Conservation (phyloP, 1,140 invertebrate species). For the Pinna nobilis region DNA sequence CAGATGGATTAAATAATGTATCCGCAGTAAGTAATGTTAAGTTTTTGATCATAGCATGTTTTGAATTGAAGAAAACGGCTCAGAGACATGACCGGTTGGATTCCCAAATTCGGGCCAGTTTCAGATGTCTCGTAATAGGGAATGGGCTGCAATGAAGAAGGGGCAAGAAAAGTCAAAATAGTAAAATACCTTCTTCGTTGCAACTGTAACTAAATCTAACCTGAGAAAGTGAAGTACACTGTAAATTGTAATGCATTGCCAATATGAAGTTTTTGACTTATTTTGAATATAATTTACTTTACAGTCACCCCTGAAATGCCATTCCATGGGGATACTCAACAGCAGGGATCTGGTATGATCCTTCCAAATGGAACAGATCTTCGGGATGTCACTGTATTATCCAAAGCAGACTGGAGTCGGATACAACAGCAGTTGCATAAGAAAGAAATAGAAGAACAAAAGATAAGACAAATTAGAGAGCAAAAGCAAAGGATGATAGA, state of each 20-base stretch:
- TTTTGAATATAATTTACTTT: neutral
- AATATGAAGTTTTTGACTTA: neutral
- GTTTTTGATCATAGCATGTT: no score
- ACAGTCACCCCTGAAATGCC: slow-evolving; percentile 54
- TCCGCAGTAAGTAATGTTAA: no score
- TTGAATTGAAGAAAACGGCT: no score
- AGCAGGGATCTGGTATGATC: slow-evolving; percentile 31
- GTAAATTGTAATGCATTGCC: neutral
- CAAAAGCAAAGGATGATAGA: slow-evolving; percentile 67
- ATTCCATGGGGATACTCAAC: slow-evolving; percentile 5
- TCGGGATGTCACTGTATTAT: slow-evolving; percentile 66
- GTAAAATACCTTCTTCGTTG: no score
- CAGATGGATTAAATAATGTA: no score
- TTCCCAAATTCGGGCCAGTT: no score
- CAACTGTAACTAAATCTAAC: no score
- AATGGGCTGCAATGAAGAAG: no score
- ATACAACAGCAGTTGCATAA: slow-evolving; percentile 71
- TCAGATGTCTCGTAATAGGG: no score
- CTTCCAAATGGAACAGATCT: slow-evolving; percentile 61
- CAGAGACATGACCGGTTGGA: no score
- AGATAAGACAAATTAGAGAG: slow-evolving; percentile 55
- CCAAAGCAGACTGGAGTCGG: slow-evolving; percentile 69
- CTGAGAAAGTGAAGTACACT: no score
- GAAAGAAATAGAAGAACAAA: slow-evolving; percentile 69
- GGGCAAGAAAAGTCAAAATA: no score